Evolutionary conservation across 1,140 invertebrate species (phyloP).

Genomic region (Atopsyche davidsoni): DNA sequence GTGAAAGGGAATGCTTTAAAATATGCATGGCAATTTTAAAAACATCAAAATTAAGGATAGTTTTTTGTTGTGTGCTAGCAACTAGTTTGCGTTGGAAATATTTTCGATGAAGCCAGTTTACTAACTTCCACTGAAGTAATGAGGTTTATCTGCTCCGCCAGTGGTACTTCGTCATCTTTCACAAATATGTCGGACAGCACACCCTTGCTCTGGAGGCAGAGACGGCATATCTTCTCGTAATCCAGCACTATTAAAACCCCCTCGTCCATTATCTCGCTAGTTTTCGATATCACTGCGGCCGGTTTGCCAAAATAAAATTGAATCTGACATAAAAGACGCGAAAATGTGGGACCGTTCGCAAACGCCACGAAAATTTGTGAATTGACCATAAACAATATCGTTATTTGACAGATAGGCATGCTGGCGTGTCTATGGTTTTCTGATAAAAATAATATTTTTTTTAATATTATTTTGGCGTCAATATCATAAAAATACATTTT

Average conservation of each 20-base stretch:
- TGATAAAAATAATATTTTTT: no score
- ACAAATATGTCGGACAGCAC: slow-evolving; percentile 27
- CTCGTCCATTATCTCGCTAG: slow-evolving; percentile 18
- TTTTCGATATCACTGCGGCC: not conserved
- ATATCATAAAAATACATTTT: no score
- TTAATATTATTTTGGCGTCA: no score
- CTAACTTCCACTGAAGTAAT: slow-evolving; percentile 20
- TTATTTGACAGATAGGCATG: no score
- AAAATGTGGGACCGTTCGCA: slow-evolving; percentile 14
- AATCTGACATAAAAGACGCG: slow-evolving; percentile 22
- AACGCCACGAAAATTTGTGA: slow-evolving; percentile 16
- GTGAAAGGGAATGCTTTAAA: no score
- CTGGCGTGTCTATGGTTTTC: no score
- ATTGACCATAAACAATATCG: no score
- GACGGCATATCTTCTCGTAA: slow-evolving; percentile 28
- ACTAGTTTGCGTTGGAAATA: no score
- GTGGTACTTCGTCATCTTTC: slow-evolving; percentile 16
- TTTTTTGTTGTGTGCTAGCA: no score
- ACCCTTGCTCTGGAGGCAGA: slow-evolving; percentile 26
- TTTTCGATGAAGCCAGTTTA: not conserved
- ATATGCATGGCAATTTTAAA: no score
- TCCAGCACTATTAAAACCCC: slow-evolving; percentile 24
- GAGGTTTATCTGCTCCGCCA: slow-evolving; percentile 18
- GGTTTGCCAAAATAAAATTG: slow-evolving; percentile 4
- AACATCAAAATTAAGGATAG: no score